Evolutionary conservation across 2,797 vertebrate species (phyloP), one percentile per base, ranked within the genome.

Genomic region (Peromyscus nudipes): DNA sequence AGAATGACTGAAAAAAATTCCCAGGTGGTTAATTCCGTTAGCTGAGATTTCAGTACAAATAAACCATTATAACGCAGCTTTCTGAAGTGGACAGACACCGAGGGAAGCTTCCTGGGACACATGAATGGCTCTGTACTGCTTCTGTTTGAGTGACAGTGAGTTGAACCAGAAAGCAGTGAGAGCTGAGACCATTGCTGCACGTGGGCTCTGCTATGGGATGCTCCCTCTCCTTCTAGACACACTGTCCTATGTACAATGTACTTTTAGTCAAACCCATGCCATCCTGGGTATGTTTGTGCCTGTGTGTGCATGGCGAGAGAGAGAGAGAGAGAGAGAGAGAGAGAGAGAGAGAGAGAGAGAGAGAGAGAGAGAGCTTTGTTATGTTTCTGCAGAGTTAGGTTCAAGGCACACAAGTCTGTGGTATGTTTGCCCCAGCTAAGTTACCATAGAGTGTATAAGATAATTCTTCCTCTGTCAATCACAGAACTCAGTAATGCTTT

Each of bases 61-160:
- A 64, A 52, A 34, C 34, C 40, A 49, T 4, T 0, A 5, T 97
- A 34, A 8, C 23, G 40, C 19, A 96, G 73, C 89, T 62, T 43
- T 97, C 96, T 86, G 65, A 96, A 89, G n/a, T 29, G 89, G 96
- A 40, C 93, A 83, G 96, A 40, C 93, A 83, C 49, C 79, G 96
- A 34, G 46, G 16, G 29, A 34, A 19, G 40, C 94, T 96, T 96
- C 21, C 97, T 97, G 84, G 93, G 96, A 96, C 92, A 81, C 92
- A 43, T 95, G 96, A 76, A 73, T 40, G 88, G 97, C 37, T 76
- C 0, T 82, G 97, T 95, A 97, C 91, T 93, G 81, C 93, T 98
- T 98, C 80, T 86, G 97, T 96, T 76, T 96, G 90, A 97, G 43
- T 13, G 81, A 73, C 93, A 98, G 95, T 96, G 95, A 97, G 96